Conservation (phyloP, 2,888 invertebrate species). For the Gandaritis pyraliata region DNA sequence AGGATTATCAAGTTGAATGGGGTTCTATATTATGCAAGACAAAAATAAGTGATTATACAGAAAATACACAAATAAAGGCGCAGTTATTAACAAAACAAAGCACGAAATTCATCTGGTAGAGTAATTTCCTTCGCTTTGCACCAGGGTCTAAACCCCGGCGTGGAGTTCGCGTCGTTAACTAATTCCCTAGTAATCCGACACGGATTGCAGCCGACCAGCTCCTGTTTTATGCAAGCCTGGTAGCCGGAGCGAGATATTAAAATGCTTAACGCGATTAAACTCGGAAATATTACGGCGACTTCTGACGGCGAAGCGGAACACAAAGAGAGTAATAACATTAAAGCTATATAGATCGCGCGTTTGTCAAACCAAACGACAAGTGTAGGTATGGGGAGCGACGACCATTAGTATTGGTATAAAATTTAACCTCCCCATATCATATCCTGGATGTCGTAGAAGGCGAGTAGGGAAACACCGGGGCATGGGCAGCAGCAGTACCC, state of each 20-base stretch:
- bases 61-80: slow-evolving; percentile 5
- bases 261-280: slow-evolving; percentile 47
- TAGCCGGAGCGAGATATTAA: slow-evolving; percentile 50
- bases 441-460: no score
- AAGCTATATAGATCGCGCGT: neutral
- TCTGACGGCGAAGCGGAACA: slow-evolving; percentile 31
- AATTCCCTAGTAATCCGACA: slow-evolving; percentile 59
- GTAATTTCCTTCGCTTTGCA: slow-evolving; percentile 57
- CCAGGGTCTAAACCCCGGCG: slow-evolving; percentile 53
- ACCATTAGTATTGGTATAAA: no score
- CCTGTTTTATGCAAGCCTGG: slow-evolving; percentile 44
- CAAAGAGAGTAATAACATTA: slow-evolving; percentile 29
- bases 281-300: slow-evolving; percentile 43
- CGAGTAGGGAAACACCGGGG: no score
- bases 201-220: slow-evolving; percentile 41
- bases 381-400: no score
- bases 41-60: neutral
- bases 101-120: slow-evolving; percentile 52
- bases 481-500: no score
- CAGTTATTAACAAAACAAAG: slow-evolving; percentile 36
- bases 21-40: no score
- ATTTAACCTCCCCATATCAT: no score
- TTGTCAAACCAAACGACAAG: no score
- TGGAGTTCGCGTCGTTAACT: slow-evolving; percentile 49
- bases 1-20: neutral